Base-by-base conservation (phyloP, 2,113 vertebrate genomes). In the Bothrops jararaca region DNA sequence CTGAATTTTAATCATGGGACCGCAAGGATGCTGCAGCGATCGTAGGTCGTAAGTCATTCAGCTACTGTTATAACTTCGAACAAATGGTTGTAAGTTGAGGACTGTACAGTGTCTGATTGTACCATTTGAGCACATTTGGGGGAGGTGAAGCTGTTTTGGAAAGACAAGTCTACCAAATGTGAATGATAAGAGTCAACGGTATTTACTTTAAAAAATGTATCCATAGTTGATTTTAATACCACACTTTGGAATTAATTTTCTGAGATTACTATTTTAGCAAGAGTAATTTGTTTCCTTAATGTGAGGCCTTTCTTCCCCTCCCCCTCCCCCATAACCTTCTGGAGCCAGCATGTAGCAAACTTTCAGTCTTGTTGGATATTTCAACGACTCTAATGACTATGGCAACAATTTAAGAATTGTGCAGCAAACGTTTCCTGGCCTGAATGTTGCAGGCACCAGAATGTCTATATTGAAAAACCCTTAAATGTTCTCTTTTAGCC, bases 321-420 rank as follows among this genome's bases (percentile, higher is more conserved):
- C 96, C 6, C 93, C 97, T 96, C 95, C 95, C 95, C 95, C 89
- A 95, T 96, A 94, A 92, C 93, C 96, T 94, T 96, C 94, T 93
- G 94, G 96, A 97, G 94, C 94, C 94, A 96, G 94, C 95, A 95
- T 7, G 52, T 85, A 74, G 94, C 93, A 97, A 93, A 97, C 94
- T 91, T 96, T 95, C 93, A 96, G 89, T 91, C 85, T 95, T 96
- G 96, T 94, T 95, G 96, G 94, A 94, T 96, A 95, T 98, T 96
- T 97, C 93, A 97, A 96, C 95, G 95, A 93, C 94, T 92, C 96
- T 98, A 98, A 98, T 97, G 98, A 97, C 98, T 96, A 94, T 98
- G 97, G 97, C 97, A 98, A 98, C 98, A 98, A 96, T 97, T 98
- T 97, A 97, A 97, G 97, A 97, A 97, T 97, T 97, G 96, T 97